phyloP scores from a whole-genome alignment of 2,797 vertebrate species.

The Hoplostethus mediterraneus region DNA sequence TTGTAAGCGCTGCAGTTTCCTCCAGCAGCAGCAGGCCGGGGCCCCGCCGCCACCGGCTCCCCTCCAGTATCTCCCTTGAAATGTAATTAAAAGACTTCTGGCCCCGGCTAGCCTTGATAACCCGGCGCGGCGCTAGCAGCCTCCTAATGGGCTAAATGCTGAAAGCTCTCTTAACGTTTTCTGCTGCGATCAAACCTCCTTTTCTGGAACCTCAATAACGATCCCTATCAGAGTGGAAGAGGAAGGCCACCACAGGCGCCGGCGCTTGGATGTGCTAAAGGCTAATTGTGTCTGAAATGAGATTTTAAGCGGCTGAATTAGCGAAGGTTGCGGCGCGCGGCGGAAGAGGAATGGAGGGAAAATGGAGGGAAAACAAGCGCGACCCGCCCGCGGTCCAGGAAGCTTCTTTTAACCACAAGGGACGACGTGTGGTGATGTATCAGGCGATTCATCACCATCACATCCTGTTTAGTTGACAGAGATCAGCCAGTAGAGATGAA shows the following conservation, averaged over 20 bases:
- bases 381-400: slow-evolving; percentile 45
- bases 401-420: slow-evolving; percentile 47
- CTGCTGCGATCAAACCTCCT: slow-evolving; percentile 76
- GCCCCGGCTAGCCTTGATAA: slow-evolving; percentile 63
- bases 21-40: slow-evolving; percentile 10
- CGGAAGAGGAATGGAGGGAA: slow-evolving; percentile 56
- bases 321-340: slow-evolving; percentile 61
- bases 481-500: too few species aligned
- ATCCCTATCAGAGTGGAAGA: slow-evolving; percentile 74
- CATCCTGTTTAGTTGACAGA: slow-evolving; percentile 2
- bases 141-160: slow-evolving; percentile 59
- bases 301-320: slow-evolving; percentile 85
- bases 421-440: slow-evolving; percentile 10
- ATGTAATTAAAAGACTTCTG: slow-evolving; percentile 73
- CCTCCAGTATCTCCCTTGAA: slow-evolving; percentile 48
- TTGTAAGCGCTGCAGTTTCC: slow-evolving; percentile 56
- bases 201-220: slow-evolving; percentile 69
- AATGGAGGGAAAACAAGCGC: slow-evolving; percentile 52
- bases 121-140: slow-evolving; percentile 58
- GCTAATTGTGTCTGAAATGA: slow-evolving; percentile 86
- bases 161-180: slow-evolving; percentile 77
- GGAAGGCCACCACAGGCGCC: slow-evolving; percentile 55
- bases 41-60: slow-evolving; percentile 16
- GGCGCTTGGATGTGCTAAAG: slow-evolving; percentile 79
- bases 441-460: slow-evolving; percentile 44